Base-by-base conservation (phyloP, 2,888 invertebrate genomes). In the Apamea monoglypha region DNA sequence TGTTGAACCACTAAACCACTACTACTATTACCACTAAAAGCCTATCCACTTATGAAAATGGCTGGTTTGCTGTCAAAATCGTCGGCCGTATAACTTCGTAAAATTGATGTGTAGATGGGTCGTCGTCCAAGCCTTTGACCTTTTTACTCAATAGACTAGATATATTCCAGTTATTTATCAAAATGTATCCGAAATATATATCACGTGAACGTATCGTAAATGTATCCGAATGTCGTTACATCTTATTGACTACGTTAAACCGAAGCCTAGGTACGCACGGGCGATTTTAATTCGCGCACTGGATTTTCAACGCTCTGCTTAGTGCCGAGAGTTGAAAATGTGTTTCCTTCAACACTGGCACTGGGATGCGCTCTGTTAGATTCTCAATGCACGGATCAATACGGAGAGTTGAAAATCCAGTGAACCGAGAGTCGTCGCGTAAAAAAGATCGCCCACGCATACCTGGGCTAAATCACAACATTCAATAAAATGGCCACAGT, bases 401-500 rank as follows among this genome's bases (percentile, higher is more conserved):
- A 7, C 1, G 5, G 8, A 32, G 18, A 3, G 18, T 1, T 63
- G 8, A 29, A 18, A 32, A 29, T 18, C 1, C 10, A 61, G 16
- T 59, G 59, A 0, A 0, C 59, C 40, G 5, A n/a, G 25, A 6
- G 16, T 4, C 14, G n/a, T 56, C 56, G 56, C 12, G 21, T 25
- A 61, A 16, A 29, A 59, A 61, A 16, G 40, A 61, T 61, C 16
- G 2, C 29, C 2, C 5, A 14, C 12, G n/a, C 25, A 29, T 2
- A 16, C 61, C 7, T 29, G 61, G 7, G 29, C 29, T 16, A 50
- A 80, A 72, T 63, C n/a, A 10, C 29, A 32, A 32, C 47, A 79
- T 74, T 72, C 8, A 63, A 73, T 21, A 16, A 76, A 68, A 76
- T 36, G 44, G 10, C 21, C 32, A n/a, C 36, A 36, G 32, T 44